Evolutionary conservation across 2,797 vertebrate genomes (phyloP).

Genomic region (Lepidocolaptes lacrymiger): DNA sequence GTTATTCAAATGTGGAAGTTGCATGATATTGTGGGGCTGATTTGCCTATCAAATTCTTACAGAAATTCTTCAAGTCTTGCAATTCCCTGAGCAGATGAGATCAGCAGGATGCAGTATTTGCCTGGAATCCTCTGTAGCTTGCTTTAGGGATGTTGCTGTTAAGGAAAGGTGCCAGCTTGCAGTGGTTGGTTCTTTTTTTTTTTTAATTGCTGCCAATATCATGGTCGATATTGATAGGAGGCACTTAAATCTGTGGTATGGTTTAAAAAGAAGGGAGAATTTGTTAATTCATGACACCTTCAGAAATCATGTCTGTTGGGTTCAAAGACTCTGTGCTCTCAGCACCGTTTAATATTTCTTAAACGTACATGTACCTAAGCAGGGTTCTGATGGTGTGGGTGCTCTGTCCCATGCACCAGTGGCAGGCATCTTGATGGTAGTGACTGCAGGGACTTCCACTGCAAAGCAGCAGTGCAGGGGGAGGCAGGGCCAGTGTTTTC

Average conservation of each 20-base stretch:
- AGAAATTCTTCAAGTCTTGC: background rate
- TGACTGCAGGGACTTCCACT: too few relatives aligned
- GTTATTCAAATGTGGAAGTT: conserved; percentile 17
- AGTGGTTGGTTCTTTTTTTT: background rate
- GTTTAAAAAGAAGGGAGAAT: background rate
- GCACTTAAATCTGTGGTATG: background rate
- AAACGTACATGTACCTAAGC: background rate
- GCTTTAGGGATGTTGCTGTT: background rate
- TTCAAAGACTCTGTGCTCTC: background rate
- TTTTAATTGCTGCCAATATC: background rate
- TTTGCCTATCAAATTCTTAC: background rate
- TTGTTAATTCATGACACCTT: background rate
- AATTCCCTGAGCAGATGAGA: background rate
- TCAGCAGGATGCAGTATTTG: background rate
- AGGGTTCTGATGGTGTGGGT: background rate
- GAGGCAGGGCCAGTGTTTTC: background rate
- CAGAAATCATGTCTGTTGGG: background rate
- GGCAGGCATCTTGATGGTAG: background rate
- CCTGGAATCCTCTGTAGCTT: background rate
- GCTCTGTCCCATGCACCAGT: background rate
- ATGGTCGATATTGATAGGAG: background rate
- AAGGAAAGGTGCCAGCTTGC: background rate
- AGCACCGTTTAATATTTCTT: background rate
- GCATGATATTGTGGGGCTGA: background rate
- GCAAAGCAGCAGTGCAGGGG: rapidly evolving